A percentile compares a stretch with the other conserved stretches of the same genome.
These are phyloP conservation scores for Tragelaphus buxtoni DNA, from an alignment of 2,113 vertebrate genomes.

Conservation along the genomic window DNA sequence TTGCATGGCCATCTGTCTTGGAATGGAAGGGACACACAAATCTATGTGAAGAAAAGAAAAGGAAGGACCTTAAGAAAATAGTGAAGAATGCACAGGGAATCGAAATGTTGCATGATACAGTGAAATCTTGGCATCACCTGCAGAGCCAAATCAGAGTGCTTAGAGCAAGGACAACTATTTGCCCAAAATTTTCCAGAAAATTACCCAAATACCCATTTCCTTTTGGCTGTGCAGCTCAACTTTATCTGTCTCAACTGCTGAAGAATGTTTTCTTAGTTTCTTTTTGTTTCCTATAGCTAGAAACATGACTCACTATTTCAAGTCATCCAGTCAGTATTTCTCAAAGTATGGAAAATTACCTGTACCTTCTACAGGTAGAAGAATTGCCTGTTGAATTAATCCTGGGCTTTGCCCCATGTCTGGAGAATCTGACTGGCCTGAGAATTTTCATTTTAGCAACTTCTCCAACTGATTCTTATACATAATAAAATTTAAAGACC, in stretches of 20 bases:
- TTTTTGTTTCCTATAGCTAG: neutral
- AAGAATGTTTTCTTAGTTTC: neutral
- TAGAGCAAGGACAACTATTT: neutral
- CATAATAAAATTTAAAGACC: neutral
- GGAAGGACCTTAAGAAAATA: neutral
- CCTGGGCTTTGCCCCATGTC: neutral
- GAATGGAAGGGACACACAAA: constrained; percentile 54
- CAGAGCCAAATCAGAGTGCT: neutral
- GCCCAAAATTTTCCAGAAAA: neutral
- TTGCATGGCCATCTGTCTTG: constrained; percentile 58
- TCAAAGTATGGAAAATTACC: neutral
- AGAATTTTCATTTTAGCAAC: neutral
- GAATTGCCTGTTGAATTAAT: neutral
- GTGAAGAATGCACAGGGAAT: neutral
- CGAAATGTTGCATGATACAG: rapidly evolving
- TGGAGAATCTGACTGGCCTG: neutral
- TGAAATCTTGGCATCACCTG: neutral
- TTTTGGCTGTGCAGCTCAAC: neutral
- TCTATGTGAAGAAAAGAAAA: constrained; percentile 31
- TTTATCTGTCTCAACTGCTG: neutral
- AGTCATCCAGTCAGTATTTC: neutral
- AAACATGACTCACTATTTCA: neutral
- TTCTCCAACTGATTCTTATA: neutral
- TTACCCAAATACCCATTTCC: neutral
- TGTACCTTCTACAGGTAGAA: neutral